Evolutionary conservation across 2,113 vertebrate genomes (phyloP).

Genomic region (Spilogale gracilis): DNA sequence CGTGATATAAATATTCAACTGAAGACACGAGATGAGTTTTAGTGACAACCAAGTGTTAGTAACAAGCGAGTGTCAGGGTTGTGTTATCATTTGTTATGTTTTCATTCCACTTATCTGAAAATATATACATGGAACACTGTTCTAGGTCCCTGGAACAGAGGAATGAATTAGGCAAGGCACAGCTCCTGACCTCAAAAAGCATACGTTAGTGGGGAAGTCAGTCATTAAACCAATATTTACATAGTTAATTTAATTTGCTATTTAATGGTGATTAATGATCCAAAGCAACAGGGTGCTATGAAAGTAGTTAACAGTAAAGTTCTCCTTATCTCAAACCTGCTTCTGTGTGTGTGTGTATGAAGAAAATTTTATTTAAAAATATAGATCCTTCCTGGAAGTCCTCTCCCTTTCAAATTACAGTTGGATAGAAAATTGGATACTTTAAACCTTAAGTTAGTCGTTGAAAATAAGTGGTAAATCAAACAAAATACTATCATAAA

Average conservation of each 20-base stretch:
- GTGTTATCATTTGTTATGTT: not conserved
- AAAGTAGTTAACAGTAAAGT: conserved; percentile 49
- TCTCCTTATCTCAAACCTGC: not conserved
- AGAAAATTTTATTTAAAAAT: not conserved
- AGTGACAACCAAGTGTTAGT: not conserved
- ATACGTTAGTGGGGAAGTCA: conserved; percentile 1
- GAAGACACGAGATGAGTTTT: not conserved
- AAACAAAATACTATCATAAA: conserved; percentile 51
- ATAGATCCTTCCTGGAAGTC: not conserved
- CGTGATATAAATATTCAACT: not conserved
- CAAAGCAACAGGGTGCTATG: conserved; percentile 50
- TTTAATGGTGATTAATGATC: conserved; percentile 79
- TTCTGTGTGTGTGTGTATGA: not conserved
- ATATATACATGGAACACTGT: not conserved
- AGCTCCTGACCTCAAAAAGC: conserved; percentile 53
- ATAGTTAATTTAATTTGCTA: conserved; percentile 74
- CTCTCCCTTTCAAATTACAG: conserved; percentile 32
- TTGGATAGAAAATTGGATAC: not conserved
- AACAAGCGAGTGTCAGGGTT: not conserved
- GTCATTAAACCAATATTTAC: conserved; percentile 76
- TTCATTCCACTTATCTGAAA: conserved; percentile 27
- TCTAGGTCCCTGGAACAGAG: not conserved
- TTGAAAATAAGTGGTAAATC: conserved; percentile 22
- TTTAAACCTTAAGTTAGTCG: conserved; percentile 31
- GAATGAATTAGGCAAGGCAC: not conserved